phyloP scores from a whole-genome alignment of 2,888 invertebrate species.

The Acholoe squamosa region DNA sequence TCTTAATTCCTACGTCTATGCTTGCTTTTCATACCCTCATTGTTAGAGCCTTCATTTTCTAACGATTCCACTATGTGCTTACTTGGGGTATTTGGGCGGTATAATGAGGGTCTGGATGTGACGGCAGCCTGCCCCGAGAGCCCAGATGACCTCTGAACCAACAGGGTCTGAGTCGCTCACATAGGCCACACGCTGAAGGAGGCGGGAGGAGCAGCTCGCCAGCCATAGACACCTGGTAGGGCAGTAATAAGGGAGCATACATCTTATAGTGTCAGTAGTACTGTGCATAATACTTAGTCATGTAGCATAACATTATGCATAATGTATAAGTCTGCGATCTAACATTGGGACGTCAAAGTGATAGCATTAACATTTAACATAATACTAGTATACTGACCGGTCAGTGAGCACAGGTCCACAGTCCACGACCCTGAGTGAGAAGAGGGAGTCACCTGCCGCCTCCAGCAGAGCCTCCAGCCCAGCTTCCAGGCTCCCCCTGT shows the following conservation, averaged over 20 bases:
- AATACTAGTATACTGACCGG: conserved; percentile 73
- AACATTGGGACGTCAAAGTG: too few relatives aligned
- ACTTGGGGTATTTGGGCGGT: conserved; percentile 78
- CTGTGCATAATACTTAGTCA: too few relatives aligned
- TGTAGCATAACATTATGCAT: too few relatives aligned
- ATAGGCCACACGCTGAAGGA: conserved; percentile 77
- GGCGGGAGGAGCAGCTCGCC: conserved; percentile 78
- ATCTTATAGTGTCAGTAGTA: too few relatives aligned
- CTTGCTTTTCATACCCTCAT: too few relatives aligned
- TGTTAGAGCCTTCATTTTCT: too few relatives aligned
- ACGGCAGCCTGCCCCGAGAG: conserved; percentile 81
- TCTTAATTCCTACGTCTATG: too few relatives aligned
- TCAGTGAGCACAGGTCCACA: conserved; percentile 80
- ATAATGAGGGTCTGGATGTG: conserved; percentile 76
- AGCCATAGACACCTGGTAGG: conserved; percentile 79
- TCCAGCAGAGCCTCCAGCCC: conserved; percentile 79
- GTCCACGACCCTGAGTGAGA: conserved; percentile 76
- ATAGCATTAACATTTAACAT: not conserved
- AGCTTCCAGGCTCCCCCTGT: conserved; percentile 76
- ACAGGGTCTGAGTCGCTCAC: conserved; percentile 76
- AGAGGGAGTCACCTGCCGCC: conserved; percentile 75
- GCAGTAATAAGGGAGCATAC: not conserved
- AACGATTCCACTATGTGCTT: conserved; percentile 59
- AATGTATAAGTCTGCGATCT: too few relatives aligned
- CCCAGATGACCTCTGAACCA: conserved; percentile 80